Evolutionary conservation across 2,113 vertebrate genomes (phyloP).

Genomic region (Phalacrocorax pelagicus): DNA sequence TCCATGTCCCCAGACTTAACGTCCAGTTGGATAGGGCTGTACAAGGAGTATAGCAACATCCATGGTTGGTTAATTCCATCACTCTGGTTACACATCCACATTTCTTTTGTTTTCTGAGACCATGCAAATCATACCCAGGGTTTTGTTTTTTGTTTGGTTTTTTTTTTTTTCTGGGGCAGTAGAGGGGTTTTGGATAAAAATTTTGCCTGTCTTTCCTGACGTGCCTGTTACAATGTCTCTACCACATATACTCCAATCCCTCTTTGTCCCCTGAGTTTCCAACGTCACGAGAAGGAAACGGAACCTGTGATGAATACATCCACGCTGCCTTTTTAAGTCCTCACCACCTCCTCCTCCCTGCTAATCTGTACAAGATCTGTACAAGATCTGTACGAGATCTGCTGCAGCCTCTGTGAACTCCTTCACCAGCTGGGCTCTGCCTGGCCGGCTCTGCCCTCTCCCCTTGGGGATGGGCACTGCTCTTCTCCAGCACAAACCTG

Average conservation of each 20-base stretch:
- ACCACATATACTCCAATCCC: accelerated
- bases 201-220: not conserved
- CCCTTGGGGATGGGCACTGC: accelerated
- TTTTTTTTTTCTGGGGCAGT: not conserved
- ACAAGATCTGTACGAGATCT: no score
- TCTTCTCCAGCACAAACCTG: not conserved
- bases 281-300: not conserved
- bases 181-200: not conserved
- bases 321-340: not conserved
- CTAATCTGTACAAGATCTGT: no score
- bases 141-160: no score
- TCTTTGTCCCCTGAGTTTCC: not conserved
- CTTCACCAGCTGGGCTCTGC: not conserved
- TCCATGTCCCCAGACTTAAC: no score
- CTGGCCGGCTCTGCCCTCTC: not conserved
- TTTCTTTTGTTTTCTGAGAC: not conserved
- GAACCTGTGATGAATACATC: not conserved
- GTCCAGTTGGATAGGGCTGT: no score
- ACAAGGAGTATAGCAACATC: no score
- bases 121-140: not conserved
- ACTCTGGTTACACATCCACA: no score
- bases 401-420: not conserved
- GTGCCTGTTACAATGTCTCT: not conserved
- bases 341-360: not conserved
- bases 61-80: no score